Conservation (phyloP, 92 coral and sea anemone species). For the Actinostola sp. region DNA sequence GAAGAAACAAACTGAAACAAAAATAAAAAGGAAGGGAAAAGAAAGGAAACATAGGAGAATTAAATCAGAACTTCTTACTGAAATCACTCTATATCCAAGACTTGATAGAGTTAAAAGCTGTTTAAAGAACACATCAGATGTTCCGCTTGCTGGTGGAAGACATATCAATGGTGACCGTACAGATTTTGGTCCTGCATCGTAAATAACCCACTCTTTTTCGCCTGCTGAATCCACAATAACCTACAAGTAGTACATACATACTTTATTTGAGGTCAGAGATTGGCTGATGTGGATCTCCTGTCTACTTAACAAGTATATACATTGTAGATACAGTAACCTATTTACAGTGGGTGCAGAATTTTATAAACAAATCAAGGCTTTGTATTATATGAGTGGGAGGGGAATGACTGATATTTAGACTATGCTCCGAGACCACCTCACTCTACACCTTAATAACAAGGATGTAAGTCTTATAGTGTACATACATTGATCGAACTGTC, state of each 20-base stretch:
- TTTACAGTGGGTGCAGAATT: no score
- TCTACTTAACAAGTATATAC: neutral
- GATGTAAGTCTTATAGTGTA: no score
- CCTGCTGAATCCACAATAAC: constrained; percentile 86
- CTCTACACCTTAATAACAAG: no score
- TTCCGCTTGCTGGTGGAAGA: constrained; percentile 98
- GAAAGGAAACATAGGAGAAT: neutral
- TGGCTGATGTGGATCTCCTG: neutral
- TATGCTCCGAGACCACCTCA: no score
- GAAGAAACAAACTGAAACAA: neutral
- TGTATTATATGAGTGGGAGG: no score
- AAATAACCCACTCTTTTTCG: constrained; percentile 90
- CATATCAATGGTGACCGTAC: constrained; percentile 93
- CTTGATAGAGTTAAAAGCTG: constrained; percentile 91
- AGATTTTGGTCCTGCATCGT: constrained; percentile 95
- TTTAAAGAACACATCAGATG: constrained; percentile 97
- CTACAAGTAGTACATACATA: constrained; percentile 20
- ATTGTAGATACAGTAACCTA: no score
- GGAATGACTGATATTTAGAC: no score
- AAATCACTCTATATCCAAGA: constrained; percentile 92
- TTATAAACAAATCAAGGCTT: no score
- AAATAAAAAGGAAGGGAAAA: neutral
- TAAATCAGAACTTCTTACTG: constrained; percentile 60
- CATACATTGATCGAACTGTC: no score
- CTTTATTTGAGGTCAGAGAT: neutral